Base-by-base conservation (phyloP, 2,888 invertebrate species). In the Chromoteleia sp. region DNA sequence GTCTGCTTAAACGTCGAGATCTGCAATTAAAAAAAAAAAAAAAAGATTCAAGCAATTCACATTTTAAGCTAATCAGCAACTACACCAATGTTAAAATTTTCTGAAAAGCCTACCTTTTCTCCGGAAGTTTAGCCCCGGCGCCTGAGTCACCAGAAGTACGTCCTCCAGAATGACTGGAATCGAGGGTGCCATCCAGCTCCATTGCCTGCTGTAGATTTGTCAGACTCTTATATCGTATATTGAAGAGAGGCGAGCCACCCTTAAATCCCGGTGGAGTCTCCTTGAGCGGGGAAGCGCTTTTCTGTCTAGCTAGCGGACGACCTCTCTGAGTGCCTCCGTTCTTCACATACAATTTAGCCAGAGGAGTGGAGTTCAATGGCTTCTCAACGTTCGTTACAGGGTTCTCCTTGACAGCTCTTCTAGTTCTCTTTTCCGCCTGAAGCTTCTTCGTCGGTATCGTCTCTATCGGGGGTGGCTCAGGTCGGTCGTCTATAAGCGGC, bases 401-500 rank as follows among this genome's bases (percentile, higher is more conserved):
- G 0, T 93, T 91, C 79, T 94, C 94, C 86, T 94, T 94, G 15
- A 95, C 94, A 0, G 94, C 92, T 88, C 94, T 94, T 79, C 96
- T 94, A 76, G 96, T 96, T 86, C 96, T 92, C 88, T 97, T 97
- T 89, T 96, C 97, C 6, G 94, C 94, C 89, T 94, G 94, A 15
- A 95, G 93, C 91, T 96, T 96, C 91, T 96, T 96, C 39, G 96
- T 95, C 0, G 97, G 97, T 87, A 97, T 97, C 0, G 97, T 97
- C 92, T 97, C 97, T 87, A 97, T 97, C 8, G 97, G 97, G 36
- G 97, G 97, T 61, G 97, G 97, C 92, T 97, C 96, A 63, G 97
- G 97, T 92, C 96, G 95, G 58, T 94, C 80, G 93, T 94, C 78
- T 92, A 94, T 1, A 92, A 93, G 12, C 90, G 95, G 80, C 92